These are phyloP conservation scores for Prionace glauca DNA, from an alignment of 2,797 vertebrate genomes.

Conservation along the genomic window DNA sequence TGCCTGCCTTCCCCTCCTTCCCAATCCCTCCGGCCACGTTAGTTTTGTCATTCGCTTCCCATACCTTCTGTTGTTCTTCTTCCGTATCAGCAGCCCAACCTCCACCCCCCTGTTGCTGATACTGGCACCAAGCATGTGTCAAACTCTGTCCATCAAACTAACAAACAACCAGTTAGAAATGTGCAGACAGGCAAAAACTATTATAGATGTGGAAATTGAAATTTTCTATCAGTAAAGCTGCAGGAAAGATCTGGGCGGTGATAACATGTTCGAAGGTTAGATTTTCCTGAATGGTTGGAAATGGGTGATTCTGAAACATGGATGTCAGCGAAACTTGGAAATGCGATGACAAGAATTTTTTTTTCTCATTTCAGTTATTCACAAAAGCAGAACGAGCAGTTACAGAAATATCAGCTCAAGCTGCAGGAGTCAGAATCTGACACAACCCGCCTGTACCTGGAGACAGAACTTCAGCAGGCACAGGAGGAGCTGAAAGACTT, in stretches of 20 bases:
- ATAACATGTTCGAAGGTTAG: not conserved
- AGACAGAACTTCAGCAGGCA: conserved; percentile 84
- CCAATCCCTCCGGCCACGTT: no score
- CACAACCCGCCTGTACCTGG: conserved; percentile 86
- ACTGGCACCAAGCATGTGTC: not conserved
- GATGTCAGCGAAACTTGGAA: not conserved
- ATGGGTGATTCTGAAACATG: not conserved
- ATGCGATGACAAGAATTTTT: not conserved
- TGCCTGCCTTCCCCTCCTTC: no score
- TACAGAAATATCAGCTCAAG: conserved; percentile 91
- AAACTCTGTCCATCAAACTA: not conserved
- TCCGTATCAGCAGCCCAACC: no score
- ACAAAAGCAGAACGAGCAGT: conserved; percentile 93
- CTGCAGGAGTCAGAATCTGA: conserved; percentile 89
- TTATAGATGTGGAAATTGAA: no score
- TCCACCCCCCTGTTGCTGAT: no score
- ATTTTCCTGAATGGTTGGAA: not conserved
- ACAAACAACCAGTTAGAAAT: not conserved
- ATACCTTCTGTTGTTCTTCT: no score
- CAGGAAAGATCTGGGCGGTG: not conserved
- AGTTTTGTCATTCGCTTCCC: no score
- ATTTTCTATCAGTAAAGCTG: not conserved
- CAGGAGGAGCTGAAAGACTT: conserved; percentile 95
- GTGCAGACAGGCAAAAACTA: not conserved
- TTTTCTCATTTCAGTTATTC: conserved; percentile 69